Conservation (phyloP, 2,113 vertebrate genomes). For the Dissostichus mawsoni region DNA sequence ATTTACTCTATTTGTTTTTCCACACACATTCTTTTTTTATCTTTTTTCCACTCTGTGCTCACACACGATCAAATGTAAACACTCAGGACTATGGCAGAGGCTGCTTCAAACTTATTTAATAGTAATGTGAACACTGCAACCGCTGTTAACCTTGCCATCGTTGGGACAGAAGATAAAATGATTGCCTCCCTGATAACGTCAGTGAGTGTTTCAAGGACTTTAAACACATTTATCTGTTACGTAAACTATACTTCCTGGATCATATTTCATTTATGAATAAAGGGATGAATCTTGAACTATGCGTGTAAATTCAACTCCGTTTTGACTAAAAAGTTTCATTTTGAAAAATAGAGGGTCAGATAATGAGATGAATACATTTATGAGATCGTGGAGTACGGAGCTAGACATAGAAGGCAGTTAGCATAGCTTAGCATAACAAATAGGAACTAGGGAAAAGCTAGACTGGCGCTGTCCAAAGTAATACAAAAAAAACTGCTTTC, state of each 20-base stretch:
- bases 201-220: neutral
- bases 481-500: neutral
- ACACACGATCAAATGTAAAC: neutral
- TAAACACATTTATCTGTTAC: neutral
- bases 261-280: neutral
- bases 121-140: neutral
- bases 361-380: neutral
- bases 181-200: neutral
- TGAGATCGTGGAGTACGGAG: no score
- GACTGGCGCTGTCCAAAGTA: neutral
- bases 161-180: neutral
- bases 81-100: neutral
- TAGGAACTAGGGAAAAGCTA: neutral
- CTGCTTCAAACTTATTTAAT: neutral
- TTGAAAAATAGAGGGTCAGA: neutral
- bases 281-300: neutral
- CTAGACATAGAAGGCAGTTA: no score
- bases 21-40: constrained; percentile 23
- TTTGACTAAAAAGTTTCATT: neutral
- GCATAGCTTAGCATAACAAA: no score
- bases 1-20: neutral
- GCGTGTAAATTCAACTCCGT: neutral
- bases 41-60: neutral
- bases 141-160: neutral
- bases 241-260: neutral